These are phyloP conservation scores for Lasioglossum morio DNA, from an alignment of 2,888 invertebrate genomes.

Conservation along the genomic window DNA sequence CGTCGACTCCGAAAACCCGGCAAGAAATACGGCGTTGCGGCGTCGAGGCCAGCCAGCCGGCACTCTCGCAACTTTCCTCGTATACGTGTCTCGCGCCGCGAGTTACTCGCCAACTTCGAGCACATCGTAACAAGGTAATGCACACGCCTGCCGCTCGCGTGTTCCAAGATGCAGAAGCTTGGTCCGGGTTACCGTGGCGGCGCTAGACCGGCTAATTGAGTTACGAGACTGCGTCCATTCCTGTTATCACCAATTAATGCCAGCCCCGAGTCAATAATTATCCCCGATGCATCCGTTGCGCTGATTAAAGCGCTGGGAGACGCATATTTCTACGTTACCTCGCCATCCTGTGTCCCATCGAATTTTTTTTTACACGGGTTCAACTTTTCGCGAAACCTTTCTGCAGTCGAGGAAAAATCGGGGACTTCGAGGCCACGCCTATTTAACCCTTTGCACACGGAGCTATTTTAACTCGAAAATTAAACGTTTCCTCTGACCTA, in stretches of 20 bases:
- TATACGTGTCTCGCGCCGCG: slow-evolving; percentile 45
- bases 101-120: slow-evolving; percentile 62
- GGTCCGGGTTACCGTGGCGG: slow-evolving; percentile 38
- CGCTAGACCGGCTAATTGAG: slow-evolving; percentile 60
- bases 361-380: background rate
- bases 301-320: background rate
- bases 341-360: background rate
- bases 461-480: no score
- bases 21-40: slow-evolving; percentile 34
- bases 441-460: no score
- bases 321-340: background rate
- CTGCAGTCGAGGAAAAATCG: background rate
- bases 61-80: slow-evolving; percentile 35
- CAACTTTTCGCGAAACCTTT: background rate
- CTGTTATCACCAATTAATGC: slow-evolving; percentile 57
- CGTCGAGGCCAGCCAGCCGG: background rate
- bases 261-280: slow-evolving; percentile 6
- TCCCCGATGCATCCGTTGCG: background rate
- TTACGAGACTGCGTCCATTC: slow-evolving; percentile 51
- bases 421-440: background rate
- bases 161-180: slow-evolving; percentile 46
- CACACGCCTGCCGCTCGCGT: slow-evolving; percentile 47
- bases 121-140: slow-evolving; percentile 65
- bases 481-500: no score
- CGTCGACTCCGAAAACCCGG: background rate